Evolutionary conservation across 2,888 invertebrate genomes (phyloP).

Genomic region (Mylabris sibirica): DNA sequence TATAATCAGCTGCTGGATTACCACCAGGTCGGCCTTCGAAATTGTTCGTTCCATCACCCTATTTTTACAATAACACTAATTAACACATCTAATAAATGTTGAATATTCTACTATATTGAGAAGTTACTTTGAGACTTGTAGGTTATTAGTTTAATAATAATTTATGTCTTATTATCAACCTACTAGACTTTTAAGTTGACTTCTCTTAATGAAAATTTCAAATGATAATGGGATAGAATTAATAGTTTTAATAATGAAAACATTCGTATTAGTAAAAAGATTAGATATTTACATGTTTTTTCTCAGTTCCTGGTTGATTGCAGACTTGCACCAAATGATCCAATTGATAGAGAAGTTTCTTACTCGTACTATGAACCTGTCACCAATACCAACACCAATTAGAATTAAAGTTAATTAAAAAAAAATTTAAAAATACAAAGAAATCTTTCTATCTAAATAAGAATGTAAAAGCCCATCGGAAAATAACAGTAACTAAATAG

Average conservation of each 20-base stretch:
- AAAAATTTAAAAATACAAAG: conserved; percentile 18
- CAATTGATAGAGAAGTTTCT: conserved; percentile 93
- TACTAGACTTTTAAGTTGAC: no score
- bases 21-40: conserved; percentile 68
- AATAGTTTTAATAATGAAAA: conserved; percentile 1
- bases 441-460: not conserved
- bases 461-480: not conserved
- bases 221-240: not conserved
- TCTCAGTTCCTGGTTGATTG: conserved; percentile 86
- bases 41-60: conserved; percentile 65
- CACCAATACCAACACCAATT: conserved; percentile 58
- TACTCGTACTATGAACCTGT: conserved; percentile 93
- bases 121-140: no score
- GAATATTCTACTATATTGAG: not conserved
- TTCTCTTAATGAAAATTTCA: not conserved
- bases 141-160: no score
- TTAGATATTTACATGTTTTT: conserved; percentile 74
- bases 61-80: conserved; percentile 12
- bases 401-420: conserved; percentile 27
- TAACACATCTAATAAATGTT: not conserved
- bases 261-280: conserved; percentile 31
- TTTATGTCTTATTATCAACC: no score
- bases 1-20: conserved; percentile 94
- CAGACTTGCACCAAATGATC: conserved; percentile 96
- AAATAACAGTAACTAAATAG: conserved; percentile 1